Conservation (phyloP, 1,140 invertebrate genomes). For the Ganaspis sp. region DNA sequence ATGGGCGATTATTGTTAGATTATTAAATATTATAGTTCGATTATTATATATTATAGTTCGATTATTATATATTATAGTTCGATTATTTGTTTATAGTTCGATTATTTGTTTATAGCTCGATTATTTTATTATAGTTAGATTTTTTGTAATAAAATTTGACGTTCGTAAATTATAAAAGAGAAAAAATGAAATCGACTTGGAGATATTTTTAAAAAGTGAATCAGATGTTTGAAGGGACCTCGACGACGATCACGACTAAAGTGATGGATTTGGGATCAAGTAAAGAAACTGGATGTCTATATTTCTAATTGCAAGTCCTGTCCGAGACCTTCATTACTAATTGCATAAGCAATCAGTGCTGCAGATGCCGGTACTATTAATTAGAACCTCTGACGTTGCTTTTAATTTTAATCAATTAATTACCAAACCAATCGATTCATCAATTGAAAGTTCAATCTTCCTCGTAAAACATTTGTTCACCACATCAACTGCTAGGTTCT, state of each 20-base stretch:
- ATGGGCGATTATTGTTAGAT: no score
- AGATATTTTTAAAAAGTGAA: not conserved
- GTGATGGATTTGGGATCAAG: not conserved
- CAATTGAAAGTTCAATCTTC: not conserved
- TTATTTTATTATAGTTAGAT: no score
- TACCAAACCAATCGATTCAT: not conserved
- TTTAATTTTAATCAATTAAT: not conserved
- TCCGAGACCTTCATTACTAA: constrained; percentile 30
- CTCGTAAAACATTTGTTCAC: not conserved
- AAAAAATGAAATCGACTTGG: not conserved
- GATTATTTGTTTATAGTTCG: no score
- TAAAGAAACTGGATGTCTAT: not conserved
- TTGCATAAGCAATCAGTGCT: constrained; percentile 36
- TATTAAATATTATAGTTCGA: no score
- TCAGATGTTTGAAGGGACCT: constrained; percentile 9
- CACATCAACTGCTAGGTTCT: no score
- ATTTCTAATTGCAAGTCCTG: not conserved
- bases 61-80: no score
- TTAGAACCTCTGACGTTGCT: constrained; percentile 33
- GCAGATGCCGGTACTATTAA: constrained; percentile 39
- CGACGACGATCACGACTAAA: not conserved
- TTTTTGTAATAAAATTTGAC: no score
- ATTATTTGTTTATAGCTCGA: no score
- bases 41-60: no score
- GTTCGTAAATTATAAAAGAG: no score